Percentiles rank a stretch among this genome's conserved stretches.
Evolutionary conservation across 2,113 vertebrate species (phyloP).

Genomic region (Toxostoma redivivum): DNA sequence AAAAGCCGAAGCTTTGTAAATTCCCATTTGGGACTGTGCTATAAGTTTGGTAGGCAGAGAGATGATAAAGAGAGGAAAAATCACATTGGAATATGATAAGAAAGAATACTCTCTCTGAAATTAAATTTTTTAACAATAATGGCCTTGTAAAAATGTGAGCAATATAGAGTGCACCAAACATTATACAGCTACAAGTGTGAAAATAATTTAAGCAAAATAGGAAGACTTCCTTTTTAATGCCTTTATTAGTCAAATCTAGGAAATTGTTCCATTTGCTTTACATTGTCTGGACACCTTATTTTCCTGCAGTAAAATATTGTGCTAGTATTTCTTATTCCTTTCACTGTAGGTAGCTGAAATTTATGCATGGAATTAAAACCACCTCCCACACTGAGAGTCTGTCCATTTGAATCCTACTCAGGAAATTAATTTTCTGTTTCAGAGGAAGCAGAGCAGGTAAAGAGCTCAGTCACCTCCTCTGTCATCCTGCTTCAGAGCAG

Average conservation of each 20-base stretch:
- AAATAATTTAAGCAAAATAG: neutral
- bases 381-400: neutral
- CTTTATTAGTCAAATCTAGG: neutral
- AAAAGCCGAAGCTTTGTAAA: neutral
- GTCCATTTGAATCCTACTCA: neutral
- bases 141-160: neutral
- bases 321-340: neutral
- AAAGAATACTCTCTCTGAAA: neutral
- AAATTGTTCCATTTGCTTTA: neutral
- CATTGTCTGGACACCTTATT: neutral
- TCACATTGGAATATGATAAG: neutral
- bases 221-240: neutral
- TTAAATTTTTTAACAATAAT: neutral
- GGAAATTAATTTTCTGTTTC: neutral
- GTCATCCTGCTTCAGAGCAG: neutral
- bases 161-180: neutral
- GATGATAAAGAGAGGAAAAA: neutral
- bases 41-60: neutral
- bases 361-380: neutral
- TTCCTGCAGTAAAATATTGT: neutral
- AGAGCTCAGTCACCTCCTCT: neutral
- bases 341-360: neutral
- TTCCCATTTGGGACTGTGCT: neutral
- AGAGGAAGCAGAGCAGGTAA: neutral
- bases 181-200: neutral